Base-by-base conservation (phyloP, 2,888 invertebrate genomes). In the Drosophila nigritarsus region DNA sequence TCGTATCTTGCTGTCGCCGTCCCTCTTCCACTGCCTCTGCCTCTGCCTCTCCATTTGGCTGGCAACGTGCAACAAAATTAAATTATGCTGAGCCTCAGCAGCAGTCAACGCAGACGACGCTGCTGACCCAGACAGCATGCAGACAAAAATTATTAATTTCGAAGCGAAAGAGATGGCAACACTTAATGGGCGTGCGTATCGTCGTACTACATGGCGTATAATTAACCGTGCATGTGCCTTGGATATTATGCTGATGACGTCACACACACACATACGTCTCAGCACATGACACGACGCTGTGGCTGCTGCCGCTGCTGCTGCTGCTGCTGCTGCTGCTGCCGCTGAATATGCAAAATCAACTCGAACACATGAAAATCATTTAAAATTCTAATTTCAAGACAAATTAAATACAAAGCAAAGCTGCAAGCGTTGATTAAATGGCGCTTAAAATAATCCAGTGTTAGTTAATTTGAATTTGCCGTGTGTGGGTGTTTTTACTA, bases 111-210 rank as follows among this genome's bases (percentile, higher is more conserved):
- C 69, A 38, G 55, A 64, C 66, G 50, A 53, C 73, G 69, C 70
- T 67, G 87, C 83, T 90, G 90, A 90, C 87, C 90, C 89, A 87
- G 90, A 88, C 87, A 90, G 85, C 85, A 78, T 70, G 85, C 87
- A 88, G 90, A 88, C 87, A 79, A 83, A 85, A 88, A 86, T 90
- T 86, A 90, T 79, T 86, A 86, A 86, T 90, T 88, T 86, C 84
- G 40, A 59, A 59, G 60, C 63, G 65, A 74, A 45, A 15, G 73
- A 80, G 80, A 79, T 59, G 68, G 80, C 67, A 63, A 67, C 29
- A 77, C 40, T 65, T 55, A 65, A 79, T 65, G 70, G 74, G 65
- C 55, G 51, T 65, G 73, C 72, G 89, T 32, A 51, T 51, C 4
- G 34, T 34, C 38, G 55, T 89, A 86, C 90, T 75, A 90, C 89